phyloP scores from a whole-genome alignment of 2,797 vertebrate species.

The Ibycter americanus region DNA sequence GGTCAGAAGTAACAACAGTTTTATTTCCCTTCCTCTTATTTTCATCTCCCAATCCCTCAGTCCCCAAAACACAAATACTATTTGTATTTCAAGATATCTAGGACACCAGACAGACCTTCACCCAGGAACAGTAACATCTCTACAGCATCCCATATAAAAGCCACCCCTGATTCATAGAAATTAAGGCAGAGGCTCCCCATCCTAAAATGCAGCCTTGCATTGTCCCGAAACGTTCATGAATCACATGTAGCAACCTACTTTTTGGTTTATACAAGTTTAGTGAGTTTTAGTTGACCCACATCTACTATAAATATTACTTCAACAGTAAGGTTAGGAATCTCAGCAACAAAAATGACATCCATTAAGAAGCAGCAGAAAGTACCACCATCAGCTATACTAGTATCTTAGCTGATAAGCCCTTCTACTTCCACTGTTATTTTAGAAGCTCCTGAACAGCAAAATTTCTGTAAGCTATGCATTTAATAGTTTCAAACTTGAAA shows the following conservation, averaged over 20 bases:
- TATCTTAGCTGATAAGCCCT: not conserved
- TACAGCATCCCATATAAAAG: not conserved
- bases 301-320: not conserved
- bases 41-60: not conserved
- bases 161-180: not conserved
- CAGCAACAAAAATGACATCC: not conserved
- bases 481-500: not conserved
- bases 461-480: not conserved
- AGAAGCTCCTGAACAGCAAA: not conserved
- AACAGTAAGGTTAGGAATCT: not conserved
- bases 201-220: not conserved
- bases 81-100: not conserved
- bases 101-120: not conserved
- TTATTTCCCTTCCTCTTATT: not conserved
- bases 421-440: not conserved
- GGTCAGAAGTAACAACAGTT: not conserved
- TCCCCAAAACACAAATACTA: not conserved
- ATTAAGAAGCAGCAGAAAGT: not conserved
- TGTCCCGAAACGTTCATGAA: not conserved
- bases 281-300: not conserved
- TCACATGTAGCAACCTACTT: rapidly evolving
- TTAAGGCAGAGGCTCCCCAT: not conserved
- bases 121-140: not conserved
- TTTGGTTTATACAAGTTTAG: not conserved
- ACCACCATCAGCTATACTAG: not conserved